Evolutionary conservation across 2,888 invertebrate genomes (phyloP), one percentile per base, ranked within the genome.

Genomic region (Anthoptus insignis): DNA sequence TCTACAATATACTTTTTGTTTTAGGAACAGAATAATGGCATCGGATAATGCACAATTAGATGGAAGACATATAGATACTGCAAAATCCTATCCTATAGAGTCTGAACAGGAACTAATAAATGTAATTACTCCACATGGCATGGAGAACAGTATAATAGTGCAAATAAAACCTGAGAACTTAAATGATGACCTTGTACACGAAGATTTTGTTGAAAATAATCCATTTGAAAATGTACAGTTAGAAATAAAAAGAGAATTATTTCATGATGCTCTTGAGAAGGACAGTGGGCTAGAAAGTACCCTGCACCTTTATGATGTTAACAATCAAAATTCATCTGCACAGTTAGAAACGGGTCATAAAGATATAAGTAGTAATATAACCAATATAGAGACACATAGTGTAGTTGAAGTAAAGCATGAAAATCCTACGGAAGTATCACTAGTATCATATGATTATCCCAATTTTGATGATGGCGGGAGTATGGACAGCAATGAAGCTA

Each of bases 401-500:
- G 16, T 19, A 1, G 60, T 71, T 57, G 77, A 76, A 19, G 73
- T 87, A 0, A 87, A 89, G 65, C 74, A 79, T 50, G 88, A 88
- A 70, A 73, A 63, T 7, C 21, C 56, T 50, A 42, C 68, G 45
- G 77, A 76, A 39, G 79, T 83, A 47, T 74, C 78, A 11, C 45
- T 82, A 6, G 80, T 83, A 1, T 75, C 83, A 0, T 86, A 84
- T 76, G 86, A 87, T 59, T 88, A 83, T 73, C 84, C 87, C 0
- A 81, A 76, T 60, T 84, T 84, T 69, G 87, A 87, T 68, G 89
- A 89, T 39, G 22, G 66, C 0, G 73, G 70, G 3, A 91, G 88
- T 64, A 83, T 88, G 75, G 89, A 90, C 27, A 91, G 91, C 64
- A 82, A 82, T 68, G 89, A 91, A 3, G 87, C 86, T 0, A 73